Base-by-base conservation (phyloP, 2,888 invertebrate species). In the Ormia ochracea region DNA sequence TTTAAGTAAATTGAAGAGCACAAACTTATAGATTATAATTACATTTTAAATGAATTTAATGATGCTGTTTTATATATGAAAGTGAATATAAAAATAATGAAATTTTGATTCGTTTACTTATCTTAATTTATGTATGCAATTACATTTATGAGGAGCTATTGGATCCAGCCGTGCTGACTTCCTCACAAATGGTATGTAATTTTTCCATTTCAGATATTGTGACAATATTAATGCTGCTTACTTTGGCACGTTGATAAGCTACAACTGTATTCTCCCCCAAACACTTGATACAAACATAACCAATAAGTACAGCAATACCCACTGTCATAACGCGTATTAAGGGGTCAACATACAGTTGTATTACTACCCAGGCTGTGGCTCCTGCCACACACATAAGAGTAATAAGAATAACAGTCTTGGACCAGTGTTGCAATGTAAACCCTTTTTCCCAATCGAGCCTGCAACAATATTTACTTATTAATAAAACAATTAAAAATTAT, bases 211-310 rank as follows among this genome's bases (percentile, higher is more conserved):
- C 89, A 38, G 88, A 85, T 82, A 85, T 88, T 74, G 89, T 90
- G 59, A 93, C 91, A 84, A 97, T 97, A 86, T 94, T 94, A 59
- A 97, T 92, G 1, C 96, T 95, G 38, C 96, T 96, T 10, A 96
- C 95, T 90, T 95, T 96, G 84, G 97, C 96, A 79, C 96, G 93
- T 86, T 96, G 96, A 91, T 96, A 96, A n/a, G 96, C 96, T 70
- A 94, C 94, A 59, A 96, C 94, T 1, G 96, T 96, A 86, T 96
- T 96, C 88, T 95, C 93, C 80, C 96, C 95, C 82, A 97, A 91
- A 88, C 95, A 95, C 89, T 97, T 96, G 87, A 96, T 92, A 84
- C 96, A 96, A 75, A 96, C 93, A 86, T 97, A 97, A 86, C 95
- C 94, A 80, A 96, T 92, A 82, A 97, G 92, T 65, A 96, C 91